These are phyloP conservation scores for Paracyprichromis sp. DNA, from an alignment of 2,113 vertebrate species.

Conservation along the genomic window DNA sequence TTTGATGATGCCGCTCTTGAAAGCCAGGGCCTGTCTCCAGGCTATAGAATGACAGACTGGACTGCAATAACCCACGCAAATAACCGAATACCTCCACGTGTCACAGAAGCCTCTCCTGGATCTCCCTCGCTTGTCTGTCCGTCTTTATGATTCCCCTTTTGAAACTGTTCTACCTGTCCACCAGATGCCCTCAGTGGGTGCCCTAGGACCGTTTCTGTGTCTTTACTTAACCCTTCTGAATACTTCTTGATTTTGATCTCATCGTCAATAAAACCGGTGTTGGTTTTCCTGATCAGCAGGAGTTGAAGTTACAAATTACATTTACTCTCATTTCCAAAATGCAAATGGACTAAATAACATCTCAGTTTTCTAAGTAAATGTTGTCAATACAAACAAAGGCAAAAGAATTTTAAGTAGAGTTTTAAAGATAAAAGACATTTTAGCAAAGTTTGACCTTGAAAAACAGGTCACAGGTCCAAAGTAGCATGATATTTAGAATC, in stretches of 20 bases:
- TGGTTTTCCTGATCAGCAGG: background rate
- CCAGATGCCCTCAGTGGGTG: conserved; percentile 37
- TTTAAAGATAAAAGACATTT: background rate
- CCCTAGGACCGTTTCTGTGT: background rate
- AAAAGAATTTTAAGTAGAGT: background rate
- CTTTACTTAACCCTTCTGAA: background rate
- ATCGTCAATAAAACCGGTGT: background rate
- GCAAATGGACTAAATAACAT: background rate
- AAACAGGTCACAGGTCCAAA: background rate
- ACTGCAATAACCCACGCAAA: background rate
- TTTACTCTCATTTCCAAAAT: background rate
- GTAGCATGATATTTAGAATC: background rate
- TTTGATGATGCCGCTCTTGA: conserved; percentile 28
- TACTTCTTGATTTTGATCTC: background rate
- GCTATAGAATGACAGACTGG: background rate
- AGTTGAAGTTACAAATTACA: background rate
- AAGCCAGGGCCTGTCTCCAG: background rate
- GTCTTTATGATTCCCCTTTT: background rate
- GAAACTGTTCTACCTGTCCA: conserved; percentile 35
- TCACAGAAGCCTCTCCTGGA: background rate
- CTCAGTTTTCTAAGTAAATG: background rate
- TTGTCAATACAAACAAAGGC: background rate
- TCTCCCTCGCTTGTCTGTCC: background rate
- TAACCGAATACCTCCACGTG: background rate
- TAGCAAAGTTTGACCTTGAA: background rate